These are phyloP conservation scores for Spheniscus humboldti DNA, from an alignment of 2,797 vertebrate species.

Conservation along the genomic window DNA sequence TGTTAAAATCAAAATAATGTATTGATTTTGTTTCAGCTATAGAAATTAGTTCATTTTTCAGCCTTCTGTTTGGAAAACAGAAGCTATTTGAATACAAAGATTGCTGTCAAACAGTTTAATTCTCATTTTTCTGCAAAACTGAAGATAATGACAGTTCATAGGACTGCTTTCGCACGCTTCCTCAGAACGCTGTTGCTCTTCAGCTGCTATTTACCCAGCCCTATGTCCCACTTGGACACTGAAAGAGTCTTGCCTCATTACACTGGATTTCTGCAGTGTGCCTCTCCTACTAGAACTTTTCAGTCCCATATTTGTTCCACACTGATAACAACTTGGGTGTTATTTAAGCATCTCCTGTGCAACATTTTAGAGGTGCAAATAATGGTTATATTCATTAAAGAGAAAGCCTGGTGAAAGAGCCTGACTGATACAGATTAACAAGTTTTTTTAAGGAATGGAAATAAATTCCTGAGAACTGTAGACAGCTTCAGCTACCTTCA, in stretches of 20 bases:
- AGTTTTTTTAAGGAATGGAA: background rate
- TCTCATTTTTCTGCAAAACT: background rate
- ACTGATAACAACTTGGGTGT: background rate
- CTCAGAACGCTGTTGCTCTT: background rate
- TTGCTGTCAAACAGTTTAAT: background rate
- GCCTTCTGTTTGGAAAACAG: constrained; percentile 18
- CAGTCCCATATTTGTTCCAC: background rate
- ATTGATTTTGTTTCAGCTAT: background rate
- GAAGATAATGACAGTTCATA: background rate
- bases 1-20: constrained; percentile 15
- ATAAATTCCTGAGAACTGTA: background rate
- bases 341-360: background rate
- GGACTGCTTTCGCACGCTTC: background rate
- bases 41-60: background rate
- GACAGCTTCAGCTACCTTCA: background rate
- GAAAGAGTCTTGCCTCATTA: background rate
- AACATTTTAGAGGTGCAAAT: background rate
- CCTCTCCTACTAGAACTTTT: background rate
- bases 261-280: background rate
- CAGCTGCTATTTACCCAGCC: background rate
- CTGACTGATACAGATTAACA: background rate
- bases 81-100: background rate
- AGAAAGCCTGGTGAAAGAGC: background rate
- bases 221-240: background rate
- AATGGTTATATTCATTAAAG: background rate